Evolutionary conservation across 2,113 vertebrate genomes (phyloP).

Genomic region (Centropus bengalensis): DNA sequence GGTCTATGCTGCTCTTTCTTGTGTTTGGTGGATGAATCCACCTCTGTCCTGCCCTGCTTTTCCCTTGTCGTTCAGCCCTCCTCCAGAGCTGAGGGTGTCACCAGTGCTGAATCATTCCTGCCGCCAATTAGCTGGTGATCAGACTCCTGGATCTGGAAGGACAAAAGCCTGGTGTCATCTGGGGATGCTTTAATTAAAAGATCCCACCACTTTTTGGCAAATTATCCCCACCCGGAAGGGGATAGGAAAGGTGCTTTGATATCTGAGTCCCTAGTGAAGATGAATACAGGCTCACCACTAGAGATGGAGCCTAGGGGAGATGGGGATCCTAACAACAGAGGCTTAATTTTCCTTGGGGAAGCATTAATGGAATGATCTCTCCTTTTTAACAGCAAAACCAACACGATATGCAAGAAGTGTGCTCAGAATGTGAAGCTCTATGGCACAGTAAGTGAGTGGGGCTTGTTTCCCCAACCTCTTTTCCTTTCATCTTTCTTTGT

Average conservation of each 20-base stretch:
- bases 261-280: not conserved
- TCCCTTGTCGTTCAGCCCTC: not conserved
- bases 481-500: not conserved
- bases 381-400: slow-evolving; percentile 79
- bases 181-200: not conserved
- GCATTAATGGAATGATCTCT: not conserved
- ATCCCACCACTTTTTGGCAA: not conserved
- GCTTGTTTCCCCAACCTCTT: not conserved
- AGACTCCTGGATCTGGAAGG: not conserved
- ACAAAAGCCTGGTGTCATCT: not conserved
- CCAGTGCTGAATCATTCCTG: not conserved
- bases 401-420: slow-evolving; percentile 85
- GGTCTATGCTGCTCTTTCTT: not conserved
- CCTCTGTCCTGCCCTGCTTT: not conserved
- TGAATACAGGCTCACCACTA: not conserved
- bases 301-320: not conserved
- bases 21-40: not conserved
- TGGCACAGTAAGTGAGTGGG: slow-evolving; percentile 76
- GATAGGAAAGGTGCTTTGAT: not conserved
- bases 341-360: not conserved
- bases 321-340: not conserved
- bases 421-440: slow-evolving; percentile 85
- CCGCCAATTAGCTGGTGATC: not conserved
- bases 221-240: not conserved
- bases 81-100: not conserved